Percentiles rank a stretch among this genome's conserved stretches.
Conservation (phyloP, 2,888 invertebrate species). For the Muschampia plurimacula region DNA sequence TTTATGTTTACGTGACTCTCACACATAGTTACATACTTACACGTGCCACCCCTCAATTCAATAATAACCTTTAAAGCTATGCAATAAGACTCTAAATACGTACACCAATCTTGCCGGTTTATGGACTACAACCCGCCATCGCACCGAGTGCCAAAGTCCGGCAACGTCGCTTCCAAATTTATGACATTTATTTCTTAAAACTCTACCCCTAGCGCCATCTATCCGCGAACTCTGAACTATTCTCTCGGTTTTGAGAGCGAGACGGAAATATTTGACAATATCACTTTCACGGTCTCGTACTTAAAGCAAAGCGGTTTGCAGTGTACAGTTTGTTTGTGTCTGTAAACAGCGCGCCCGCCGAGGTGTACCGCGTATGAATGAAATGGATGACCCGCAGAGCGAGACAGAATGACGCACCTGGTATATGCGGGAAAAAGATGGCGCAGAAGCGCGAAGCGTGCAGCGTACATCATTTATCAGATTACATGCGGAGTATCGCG, state of each 20-base stretch:
- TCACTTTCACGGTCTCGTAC: constrained; percentile 85
- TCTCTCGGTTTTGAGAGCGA: constrained; percentile 74
- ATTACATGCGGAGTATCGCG: constrained; percentile 86
- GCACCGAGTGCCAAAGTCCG: constrained; percentile 81
- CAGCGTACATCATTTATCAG: constrained; percentile 87
- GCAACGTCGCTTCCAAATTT: constrained; percentile 83
- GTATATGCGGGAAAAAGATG: constrained; percentile 59
- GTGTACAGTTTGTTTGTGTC: constrained; percentile 85
- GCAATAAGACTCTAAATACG: constrained; percentile 48
- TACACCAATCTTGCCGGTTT: constrained; percentile 58
- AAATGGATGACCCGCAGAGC: constrained; percentile 78
- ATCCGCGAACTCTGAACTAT: constrained; percentile 58
- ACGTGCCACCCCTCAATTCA: constrained; percentile 55
- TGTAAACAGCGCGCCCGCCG: constrained; percentile 84
- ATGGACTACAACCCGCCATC: constrained; percentile 76
- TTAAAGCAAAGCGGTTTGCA: constrained; percentile 85
- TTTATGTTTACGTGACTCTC: constrained; percentile 83
- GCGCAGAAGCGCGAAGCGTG: constrained; percentile 74
- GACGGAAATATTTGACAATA: constrained; percentile 81
- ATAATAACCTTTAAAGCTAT: constrained; percentile 56
- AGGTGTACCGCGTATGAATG: constrained; percentile 85
- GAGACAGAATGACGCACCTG: constrained; percentile 57
- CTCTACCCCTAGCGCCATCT: constrained; percentile 79
- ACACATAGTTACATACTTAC: constrained; percentile 69
- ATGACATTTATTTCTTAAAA: constrained; percentile 75